These are phyloP conservation scores for Odontesthes bonariensis DNA, from an alignment of 2,113 vertebrate species.

Conservation along the genomic window DNA sequence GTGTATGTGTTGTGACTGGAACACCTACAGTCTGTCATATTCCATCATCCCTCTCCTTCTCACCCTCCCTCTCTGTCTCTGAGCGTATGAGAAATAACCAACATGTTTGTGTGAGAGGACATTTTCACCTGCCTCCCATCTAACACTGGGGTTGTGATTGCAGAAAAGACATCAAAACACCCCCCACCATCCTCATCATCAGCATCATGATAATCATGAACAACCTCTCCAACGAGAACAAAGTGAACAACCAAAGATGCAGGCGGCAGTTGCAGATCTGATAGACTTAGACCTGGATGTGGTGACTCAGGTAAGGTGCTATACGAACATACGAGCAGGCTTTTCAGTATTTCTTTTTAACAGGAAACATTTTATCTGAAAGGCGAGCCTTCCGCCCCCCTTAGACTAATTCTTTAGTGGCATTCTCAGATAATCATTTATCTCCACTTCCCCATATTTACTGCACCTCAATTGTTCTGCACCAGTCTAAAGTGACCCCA, in stretches of 20 bases:
- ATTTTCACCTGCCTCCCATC: slow-evolving; percentile 58
- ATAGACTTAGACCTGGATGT: slow-evolving; percentile 87
- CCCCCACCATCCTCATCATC: slow-evolving; percentile 49
- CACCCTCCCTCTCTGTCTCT: not conserved
- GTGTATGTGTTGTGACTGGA: not conserved
- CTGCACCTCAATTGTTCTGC: slow-evolving; percentile 32
- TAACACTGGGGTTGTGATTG: slow-evolving; percentile 85
- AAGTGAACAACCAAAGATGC: slow-evolving; percentile 31
- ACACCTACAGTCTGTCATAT: not conserved
- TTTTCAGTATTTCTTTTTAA: slow-evolving; percentile 1
- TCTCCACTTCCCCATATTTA: slow-evolving; percentile 1
- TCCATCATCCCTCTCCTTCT: not conserved
- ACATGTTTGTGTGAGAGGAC: slow-evolving; percentile 36
- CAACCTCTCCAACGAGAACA: slow-evolving; percentile 43
- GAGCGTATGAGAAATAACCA: slow-evolving; percentile 33
- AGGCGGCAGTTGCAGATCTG: slow-evolving; percentile 69
- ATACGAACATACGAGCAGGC: not conserved
- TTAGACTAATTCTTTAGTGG: not conserved
- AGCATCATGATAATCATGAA: slow-evolving; percentile 45
- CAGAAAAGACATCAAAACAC: slow-evolving; percentile 87
- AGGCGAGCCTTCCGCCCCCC: not conserved
- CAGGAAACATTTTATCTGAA: not conserved
- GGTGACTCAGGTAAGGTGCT: slow-evolving; percentile 89
- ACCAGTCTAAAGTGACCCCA: slow-evolving; percentile 34
- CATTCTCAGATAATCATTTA: slow-evolving; percentile 19